phyloP scores from a whole-genome alignment of 2,888 invertebrate species.

The Sclerodermus sp. region DNA sequence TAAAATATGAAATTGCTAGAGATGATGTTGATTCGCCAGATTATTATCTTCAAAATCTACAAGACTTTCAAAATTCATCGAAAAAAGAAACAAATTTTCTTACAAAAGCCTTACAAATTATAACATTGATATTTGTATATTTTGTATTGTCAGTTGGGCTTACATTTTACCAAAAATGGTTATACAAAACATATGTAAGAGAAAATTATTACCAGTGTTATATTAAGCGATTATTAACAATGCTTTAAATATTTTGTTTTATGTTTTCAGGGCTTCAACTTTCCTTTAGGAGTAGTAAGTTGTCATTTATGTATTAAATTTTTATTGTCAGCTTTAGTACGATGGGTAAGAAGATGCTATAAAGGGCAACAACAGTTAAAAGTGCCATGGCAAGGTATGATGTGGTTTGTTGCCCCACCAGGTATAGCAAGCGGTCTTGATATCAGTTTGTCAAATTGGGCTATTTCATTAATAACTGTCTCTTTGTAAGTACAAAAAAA shows the following conservation, averaged over 20 bases:
- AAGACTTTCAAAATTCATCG: slow-evolving; percentile 39
- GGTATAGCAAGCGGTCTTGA: slow-evolving; percentile 95
- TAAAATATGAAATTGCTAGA: slow-evolving; percentile 53
- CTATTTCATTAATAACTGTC: slow-evolving; percentile 90
- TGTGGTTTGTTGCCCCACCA: slow-evolving; percentile 79
- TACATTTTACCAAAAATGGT: slow-evolving; percentile 95
- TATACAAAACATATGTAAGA: slow-evolving; percentile 71
- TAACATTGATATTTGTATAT: slow-evolving; percentile 74
- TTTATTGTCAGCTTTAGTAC: slow-evolving; percentile 72
- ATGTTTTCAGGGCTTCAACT: slow-evolving; percentile 73
- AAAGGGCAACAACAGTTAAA: slow-evolving; percentile 67
- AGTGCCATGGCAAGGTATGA: slow-evolving; percentile 75
- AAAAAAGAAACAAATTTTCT: slow-evolving; percentile 40
- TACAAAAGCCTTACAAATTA: slow-evolving; percentile 47
- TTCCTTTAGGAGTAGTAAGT: slow-evolving; percentile 86
- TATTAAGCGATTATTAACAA: slow-evolving; percentile 11
- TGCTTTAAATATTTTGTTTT: slow-evolving; percentile 3
- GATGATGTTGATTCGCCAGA: slow-evolving; percentile 46
- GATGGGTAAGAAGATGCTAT: slow-evolving; percentile 62
- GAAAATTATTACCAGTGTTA: not conserved
- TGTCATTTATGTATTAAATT: slow-evolving; percentile 91
- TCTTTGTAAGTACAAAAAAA: slow-evolving; percentile 70
- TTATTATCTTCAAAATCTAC: slow-evolving; percentile 43
- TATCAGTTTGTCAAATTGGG: slow-evolving; percentile 98
- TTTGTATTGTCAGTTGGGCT: slow-evolving; percentile 91